These are phyloP conservation scores for Polypterus bichir DNA, from an alignment of 2,113 vertebrate genomes.

Conservation along the genomic window DNA sequence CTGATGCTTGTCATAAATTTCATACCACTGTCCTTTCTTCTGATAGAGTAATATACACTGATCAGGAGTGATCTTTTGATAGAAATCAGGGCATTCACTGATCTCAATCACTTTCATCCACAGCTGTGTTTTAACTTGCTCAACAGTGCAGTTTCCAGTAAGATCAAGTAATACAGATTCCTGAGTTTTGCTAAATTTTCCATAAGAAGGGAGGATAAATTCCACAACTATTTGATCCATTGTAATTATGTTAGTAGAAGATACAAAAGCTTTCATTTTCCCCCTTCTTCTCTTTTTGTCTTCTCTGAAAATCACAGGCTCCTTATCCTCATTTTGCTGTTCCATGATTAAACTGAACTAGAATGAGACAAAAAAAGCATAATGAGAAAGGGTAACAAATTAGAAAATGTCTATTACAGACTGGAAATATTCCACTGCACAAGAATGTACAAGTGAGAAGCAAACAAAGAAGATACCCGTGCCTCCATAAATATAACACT, in stretches of 20 bases:
- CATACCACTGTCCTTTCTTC: slow-evolving; percentile 89
- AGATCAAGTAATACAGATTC: slow-evolving; percentile 67
- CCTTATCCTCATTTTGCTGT: slow-evolving; percentile 52
- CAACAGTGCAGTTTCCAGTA: slow-evolving; percentile 80
- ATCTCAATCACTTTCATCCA: slow-evolving; percentile 80
- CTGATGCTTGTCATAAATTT: slow-evolving; percentile 94
- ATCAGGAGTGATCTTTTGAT: slow-evolving; percentile 69
- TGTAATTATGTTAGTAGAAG: slow-evolving; percentile 37
- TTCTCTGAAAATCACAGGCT: slow-evolving; percentile 60
- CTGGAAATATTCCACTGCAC: neutral
- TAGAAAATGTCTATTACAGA: neutral
- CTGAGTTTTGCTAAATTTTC: slow-evolving; percentile 44
- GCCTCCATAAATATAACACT: neutral
- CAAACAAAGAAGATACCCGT: neutral
- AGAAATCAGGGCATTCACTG: slow-evolving; percentile 70
- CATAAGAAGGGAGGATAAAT: slow-evolving; percentile 73
- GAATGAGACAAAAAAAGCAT: slow-evolving; percentile 9
- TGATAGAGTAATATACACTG: slow-evolving; percentile 88
- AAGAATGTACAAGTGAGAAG: neutral
- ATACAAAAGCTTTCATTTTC: slow-evolving; percentile 72
- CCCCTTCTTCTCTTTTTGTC: slow-evolving; percentile 66
- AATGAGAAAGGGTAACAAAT: neutral
- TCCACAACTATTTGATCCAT: slow-evolving; percentile 81
- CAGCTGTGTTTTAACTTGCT: slow-evolving; percentile 85
- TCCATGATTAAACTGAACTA: slow-evolving; percentile 68